A percentile compares a stretch with the other conserved stretches of the same genome.
Evolutionary conservation across 1,140 invertebrate species (phyloP).

Genomic region (Drosophila kohkoa): DNA sequence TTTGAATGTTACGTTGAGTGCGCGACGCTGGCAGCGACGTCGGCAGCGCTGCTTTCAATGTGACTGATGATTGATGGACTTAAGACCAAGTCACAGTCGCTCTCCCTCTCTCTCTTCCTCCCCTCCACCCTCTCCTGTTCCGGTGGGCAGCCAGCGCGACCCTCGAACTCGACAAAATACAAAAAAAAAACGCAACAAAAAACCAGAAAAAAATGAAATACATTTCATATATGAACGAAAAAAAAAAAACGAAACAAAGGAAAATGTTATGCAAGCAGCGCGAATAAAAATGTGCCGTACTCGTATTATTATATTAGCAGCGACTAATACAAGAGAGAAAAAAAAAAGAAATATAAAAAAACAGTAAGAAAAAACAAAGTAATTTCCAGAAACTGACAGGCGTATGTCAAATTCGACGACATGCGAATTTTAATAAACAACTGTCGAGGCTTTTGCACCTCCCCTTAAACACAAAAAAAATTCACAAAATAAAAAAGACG

Average conservation of each 20-base stretch:
- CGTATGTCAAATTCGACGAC: slow-evolving; percentile 78
- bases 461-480: neutral
- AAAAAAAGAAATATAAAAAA: slow-evolving; percentile 14
- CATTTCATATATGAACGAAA: slow-evolving; percentile 16
- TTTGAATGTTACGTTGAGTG: slow-evolving; percentile 83
- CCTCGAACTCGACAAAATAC: slow-evolving; percentile 23
- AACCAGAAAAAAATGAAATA: slow-evolving; percentile 17
- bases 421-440: slow-evolving; percentile 75
- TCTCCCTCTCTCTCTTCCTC: neutral
- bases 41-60: slow-evolving; percentile 53
- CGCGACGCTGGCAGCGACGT: slow-evolving; percentile 58
- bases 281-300: slow-evolving; percentile 35
- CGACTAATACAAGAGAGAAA: slow-evolving; percentile 35
- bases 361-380: slow-evolving; percentile 40
- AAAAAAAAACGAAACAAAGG: slow-evolving; percentile 18
- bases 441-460: neutral
- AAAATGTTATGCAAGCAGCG: slow-evolving; percentile 51
- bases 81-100: slow-evolving; percentile 53
- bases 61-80: slow-evolving; percentile 84
- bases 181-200: slow-evolving; percentile 21
- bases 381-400: slow-evolving; percentile 76
- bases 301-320: slow-evolving; percentile 51
- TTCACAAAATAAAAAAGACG: neutral
- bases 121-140: slow-evolving; percentile 18
- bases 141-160: slow-evolving; percentile 47